A percentile compares a stretch with the other conserved stretches of the same genome.
These are phyloP conservation scores for Dascillus cervinus DNA, from an alignment of 2,888 invertebrate genomes.

Conservation along the genomic window DNA sequence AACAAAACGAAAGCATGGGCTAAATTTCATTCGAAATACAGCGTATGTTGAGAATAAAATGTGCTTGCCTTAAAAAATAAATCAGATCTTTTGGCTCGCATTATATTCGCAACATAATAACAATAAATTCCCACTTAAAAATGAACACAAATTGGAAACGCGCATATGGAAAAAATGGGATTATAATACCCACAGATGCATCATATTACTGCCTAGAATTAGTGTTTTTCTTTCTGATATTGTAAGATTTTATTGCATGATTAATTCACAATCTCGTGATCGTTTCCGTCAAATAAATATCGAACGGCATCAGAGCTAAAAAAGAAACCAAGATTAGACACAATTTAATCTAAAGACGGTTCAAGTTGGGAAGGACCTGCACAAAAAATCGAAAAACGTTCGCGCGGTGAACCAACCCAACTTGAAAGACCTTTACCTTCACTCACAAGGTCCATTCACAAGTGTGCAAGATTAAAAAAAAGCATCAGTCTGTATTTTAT, in stretches of 20 bases:
- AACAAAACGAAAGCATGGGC: background rate
- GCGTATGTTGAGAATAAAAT: constrained; percentile 2
- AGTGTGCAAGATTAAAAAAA: constrained; percentile 32
- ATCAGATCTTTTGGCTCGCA: background rate
- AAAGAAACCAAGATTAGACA: background rate
- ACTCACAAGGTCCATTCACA: constrained; percentile 25
- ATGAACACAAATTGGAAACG: constrained; percentile 23
- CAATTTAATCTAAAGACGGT: no score
- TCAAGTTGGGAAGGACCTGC: no score
- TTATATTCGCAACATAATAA: constrained; percentile 6
- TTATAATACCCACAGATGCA: constrained; percentile 1
- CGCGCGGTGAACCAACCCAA: background rate
- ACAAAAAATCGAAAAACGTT: no score
- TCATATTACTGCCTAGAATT: background rate
- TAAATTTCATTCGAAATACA: constrained; percentile 5
- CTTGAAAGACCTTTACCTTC: constrained; percentile 20
- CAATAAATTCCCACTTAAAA: constrained; percentile 18
- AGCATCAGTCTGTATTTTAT: constrained; percentile 35
- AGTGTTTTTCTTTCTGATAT: no score
- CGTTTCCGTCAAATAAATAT: constrained; percentile 11
- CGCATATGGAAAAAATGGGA: constrained; percentile 12
- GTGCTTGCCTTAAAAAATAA: background rate
- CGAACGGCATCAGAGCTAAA: background rate
- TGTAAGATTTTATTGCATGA: background rate
- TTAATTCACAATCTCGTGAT: background rate